These are phyloP conservation scores for Campoletis sonorensis DNA, from an alignment of 1,140 invertebrate species.

Conservation along the genomic window DNA sequence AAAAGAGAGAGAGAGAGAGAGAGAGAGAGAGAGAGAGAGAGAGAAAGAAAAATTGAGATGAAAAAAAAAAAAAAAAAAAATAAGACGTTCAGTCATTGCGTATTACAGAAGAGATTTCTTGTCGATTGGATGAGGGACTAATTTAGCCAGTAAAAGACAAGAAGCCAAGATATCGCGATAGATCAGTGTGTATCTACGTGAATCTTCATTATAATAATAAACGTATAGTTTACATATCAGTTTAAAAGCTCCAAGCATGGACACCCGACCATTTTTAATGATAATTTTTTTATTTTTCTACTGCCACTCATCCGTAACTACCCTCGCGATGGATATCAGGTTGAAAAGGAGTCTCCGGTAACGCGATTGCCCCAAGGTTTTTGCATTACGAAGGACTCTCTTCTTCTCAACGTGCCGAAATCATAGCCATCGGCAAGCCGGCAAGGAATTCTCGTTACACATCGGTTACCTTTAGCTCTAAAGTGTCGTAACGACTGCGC, in stretches of 20 bases:
- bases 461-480: conserved; percentile 20
- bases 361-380: background rate
- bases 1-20: too few species aligned
- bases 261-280: background rate
- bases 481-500: conserved; percentile 38
- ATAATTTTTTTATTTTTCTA: background rate
- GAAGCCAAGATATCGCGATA: background rate
- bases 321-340: background rate
- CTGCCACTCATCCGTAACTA: background rate
- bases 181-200: background rate
- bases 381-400: background rate
- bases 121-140: conserved; percentile 51
- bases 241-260: background rate
- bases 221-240: background rate
- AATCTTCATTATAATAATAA: background rate
- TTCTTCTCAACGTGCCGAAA: conserved; percentile 28
- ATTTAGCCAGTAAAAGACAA: conserved; percentile 52
- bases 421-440: conserved; percentile 2
- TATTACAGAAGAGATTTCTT: conserved; percentile 24
- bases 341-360: background rate
- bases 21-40: too few species aligned
- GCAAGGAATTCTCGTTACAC: conserved; percentile 34
- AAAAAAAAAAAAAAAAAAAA: conserved; percentile 40
- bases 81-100: background rate
- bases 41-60: conserved; percentile 11